Evolutionary conservation across 1,140 invertebrate species (phyloP).

Genomic region (Eubasilissa regina): DNA sequence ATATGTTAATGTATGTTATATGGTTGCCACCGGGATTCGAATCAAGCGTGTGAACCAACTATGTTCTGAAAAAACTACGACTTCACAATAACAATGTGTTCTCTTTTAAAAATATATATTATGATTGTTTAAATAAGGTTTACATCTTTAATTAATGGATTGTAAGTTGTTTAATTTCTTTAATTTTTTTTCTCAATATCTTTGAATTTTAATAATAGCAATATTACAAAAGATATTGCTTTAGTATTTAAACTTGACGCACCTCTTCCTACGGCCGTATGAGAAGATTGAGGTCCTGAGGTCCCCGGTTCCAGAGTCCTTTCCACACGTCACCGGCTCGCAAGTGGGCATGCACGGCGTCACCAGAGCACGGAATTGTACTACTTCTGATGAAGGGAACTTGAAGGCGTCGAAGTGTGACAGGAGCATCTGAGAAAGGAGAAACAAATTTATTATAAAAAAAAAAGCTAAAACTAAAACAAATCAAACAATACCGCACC

Average conservation of each 20-base stretch:
- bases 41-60: too few relatives aligned
- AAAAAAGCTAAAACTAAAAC: not conserved
- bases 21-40: too few relatives aligned
- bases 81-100: too few relatives aligned
- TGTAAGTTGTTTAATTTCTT: too few relatives aligned
- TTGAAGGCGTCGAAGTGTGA: conserved; percentile 97
- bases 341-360: conserved; percentile 94
- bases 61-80: too few relatives aligned
- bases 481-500: not conserved
- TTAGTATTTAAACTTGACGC: conserved; percentile 52
- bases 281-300: conserved; percentile 84
- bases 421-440: conserved; percentile 79
- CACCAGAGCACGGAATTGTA: conserved; percentile 94
- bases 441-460: not conserved
- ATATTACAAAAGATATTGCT: not conserved
- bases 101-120: too few relatives aligned
- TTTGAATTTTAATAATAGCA: too few relatives aligned
- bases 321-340: conserved; percentile 90
- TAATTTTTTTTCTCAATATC: too few relatives aligned
- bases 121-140: too few relatives aligned
- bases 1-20: too few relatives aligned
- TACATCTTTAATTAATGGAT: not conserved
- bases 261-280: conserved; percentile 83
- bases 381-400: conserved; percentile 94
- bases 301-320: conserved; percentile 83